A percentile compares a stretch with the other conserved stretches of the same genome.
Conservation (phyloP, 1,140 invertebrate species). For the Zaprionus taronus region DNA sequence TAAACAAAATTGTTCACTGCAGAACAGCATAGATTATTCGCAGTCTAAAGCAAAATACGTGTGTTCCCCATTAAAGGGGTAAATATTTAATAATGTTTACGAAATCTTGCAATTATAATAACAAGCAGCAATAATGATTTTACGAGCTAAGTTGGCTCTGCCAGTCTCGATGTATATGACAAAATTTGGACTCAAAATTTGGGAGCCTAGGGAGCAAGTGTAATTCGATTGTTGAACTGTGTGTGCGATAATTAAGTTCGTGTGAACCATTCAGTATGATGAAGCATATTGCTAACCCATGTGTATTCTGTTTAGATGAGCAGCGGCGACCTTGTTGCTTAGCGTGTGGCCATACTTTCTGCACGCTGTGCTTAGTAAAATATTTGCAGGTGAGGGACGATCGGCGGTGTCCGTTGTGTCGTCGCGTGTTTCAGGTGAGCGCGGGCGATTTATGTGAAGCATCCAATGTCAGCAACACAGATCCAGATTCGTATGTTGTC, state of each 20-base stretch:
- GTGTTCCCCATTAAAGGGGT: neutral
- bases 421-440: slow-evolving; percentile 50
- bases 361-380: slow-evolving; percentile 48
- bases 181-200: neutral
- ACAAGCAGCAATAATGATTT: neutral
- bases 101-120: neutral
- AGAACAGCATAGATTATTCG: slow-evolving; percentile 26
- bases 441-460: slow-evolving; percentile 13
- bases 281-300: slow-evolving; percentile 44
- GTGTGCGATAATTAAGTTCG: neutral
- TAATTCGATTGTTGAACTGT: neutral
- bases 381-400: slow-evolving; percentile 54
- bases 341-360: slow-evolving; percentile 63
- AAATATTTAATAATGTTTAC: neutral
- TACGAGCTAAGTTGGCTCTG: neutral
- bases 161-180: neutral
- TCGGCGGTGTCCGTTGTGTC: slow-evolving; percentile 57
- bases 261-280: slow-evolving; percentile 33
- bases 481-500: slow-evolving; percentile 32
- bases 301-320: slow-evolving; percentile 73
- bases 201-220: slow-evolving; percentile 1
- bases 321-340: slow-evolving; percentile 48
- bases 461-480: slow-evolving; percentile 40
- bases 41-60: slow-evolving; percentile 4
- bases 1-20: slow-evolving; percentile 68